These are phyloP conservation scores for Plagodis pulveraria DNA, from an alignment of 2,888 invertebrate species.

Conservation along the genomic window DNA sequence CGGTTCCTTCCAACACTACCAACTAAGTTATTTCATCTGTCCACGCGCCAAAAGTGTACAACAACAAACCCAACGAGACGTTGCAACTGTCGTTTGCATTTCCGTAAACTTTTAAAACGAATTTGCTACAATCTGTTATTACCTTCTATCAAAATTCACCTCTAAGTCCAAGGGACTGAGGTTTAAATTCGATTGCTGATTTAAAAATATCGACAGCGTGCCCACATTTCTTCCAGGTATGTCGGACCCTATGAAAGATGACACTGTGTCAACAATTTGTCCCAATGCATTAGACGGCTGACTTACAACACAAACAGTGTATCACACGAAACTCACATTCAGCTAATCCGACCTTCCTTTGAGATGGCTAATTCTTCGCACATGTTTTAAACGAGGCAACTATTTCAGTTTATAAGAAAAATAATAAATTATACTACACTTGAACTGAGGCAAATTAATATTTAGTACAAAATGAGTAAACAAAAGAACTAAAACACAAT, in stretches of 20 bases:
- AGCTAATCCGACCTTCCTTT: constrained; percentile 76
- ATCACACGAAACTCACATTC: constrained; percentile 74
- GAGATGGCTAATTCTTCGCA: constrained; percentile 70
- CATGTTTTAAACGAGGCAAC: constrained; percentile 51
- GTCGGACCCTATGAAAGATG: constrained; percentile 77
- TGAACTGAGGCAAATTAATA: too few relatives aligned
- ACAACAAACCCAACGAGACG: constrained; percentile 63
- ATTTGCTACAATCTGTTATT: constrained; percentile 49
- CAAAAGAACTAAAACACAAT: too few relatives aligned
- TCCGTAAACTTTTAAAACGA: constrained; percentile 65
- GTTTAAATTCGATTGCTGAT: constrained; percentile 41
- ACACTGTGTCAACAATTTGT: constrained; percentile 82
- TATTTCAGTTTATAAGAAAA: neutral
- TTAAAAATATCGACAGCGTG: constrained; percentile 36
- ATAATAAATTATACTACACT: too few relatives aligned
- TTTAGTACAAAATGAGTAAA: too few relatives aligned
- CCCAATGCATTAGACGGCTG: constrained; percentile 68
- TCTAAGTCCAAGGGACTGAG: constrained; percentile 36
- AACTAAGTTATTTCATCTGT: constrained; percentile 69
- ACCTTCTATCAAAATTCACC: constrained; percentile 44
- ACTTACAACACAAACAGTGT: constrained; percentile 76
- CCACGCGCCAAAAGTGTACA: constrained; percentile 66
- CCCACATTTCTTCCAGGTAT: constrained; percentile 67
- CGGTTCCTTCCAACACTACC: constrained; percentile 3
- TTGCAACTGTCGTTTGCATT: constrained; percentile 72